A percentile compares a stretch with the other conserved stretches of the same genome.
Evolutionary conservation across 2,113 vertebrate genomes (phyloP).

Genomic region (Cichladusa arquata): DNA sequence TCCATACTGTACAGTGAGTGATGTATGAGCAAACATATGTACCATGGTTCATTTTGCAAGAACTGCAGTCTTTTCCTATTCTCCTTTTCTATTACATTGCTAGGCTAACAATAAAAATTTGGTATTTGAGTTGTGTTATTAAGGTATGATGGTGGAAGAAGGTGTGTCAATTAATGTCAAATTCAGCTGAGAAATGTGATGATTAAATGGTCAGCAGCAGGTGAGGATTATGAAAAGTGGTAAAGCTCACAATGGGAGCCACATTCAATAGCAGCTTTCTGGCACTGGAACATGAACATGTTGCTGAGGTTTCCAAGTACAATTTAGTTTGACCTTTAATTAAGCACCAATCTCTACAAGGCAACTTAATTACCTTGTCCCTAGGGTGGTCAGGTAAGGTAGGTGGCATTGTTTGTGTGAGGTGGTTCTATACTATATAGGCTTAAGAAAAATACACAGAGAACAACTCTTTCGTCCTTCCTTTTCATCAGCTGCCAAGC

Average conservation of each 20-base stretch:
- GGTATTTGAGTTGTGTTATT: not conserved
- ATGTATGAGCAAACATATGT: not conserved
- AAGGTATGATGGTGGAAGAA: not conserved
- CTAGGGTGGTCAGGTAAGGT: not conserved
- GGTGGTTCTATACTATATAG: not conserved
- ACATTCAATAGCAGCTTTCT: not conserved
- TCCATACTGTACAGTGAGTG: too few species aligned
- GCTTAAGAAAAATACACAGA: not conserved
- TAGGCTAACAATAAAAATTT: not conserved
- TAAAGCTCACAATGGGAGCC: not conserved
- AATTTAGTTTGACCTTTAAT: conserved; percentile 27
- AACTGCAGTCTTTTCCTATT: not conserved
- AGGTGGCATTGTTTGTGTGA: not conserved
- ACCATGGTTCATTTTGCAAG: not conserved
- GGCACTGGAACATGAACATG: not conserved
- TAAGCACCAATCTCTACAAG: not conserved
- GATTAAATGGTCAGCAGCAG: not conserved
- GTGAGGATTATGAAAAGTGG: not conserved
- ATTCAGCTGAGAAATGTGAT: not conserved
- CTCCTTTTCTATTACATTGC: not conserved
- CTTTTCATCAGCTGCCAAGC: conserved; percentile 31
- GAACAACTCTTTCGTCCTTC: not conserved
- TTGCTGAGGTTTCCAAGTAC: not conserved
- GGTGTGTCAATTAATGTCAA: not conserved
- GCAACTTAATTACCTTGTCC: not conserved